Base-by-base conservation (phyloP, 2,888 invertebrate species). In the Andrena bicolor region DNA sequence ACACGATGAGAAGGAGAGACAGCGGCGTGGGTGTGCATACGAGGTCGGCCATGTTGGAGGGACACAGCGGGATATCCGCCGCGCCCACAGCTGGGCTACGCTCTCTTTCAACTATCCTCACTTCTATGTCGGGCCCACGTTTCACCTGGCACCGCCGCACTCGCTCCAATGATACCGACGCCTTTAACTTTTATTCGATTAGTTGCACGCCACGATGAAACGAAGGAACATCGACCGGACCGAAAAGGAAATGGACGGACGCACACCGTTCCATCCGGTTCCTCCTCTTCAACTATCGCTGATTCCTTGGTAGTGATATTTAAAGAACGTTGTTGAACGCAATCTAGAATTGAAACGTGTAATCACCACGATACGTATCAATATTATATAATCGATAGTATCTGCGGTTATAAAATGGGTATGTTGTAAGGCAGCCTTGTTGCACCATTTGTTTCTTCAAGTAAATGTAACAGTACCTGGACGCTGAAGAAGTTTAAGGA, bases 21-120 rank as follows among this genome's bases (percentile, higher is more conserved):
- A 68, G 60, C 41, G 60, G 87, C 88, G 92, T 92, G 91, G 92
- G 92, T 91, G 92, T 90, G 89, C 87, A 82, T 86, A 86, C 79
- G 86, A 83, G 72, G 88, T 86, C 92, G 90, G 92, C 92, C 92
- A 92, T 93, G 86, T 90, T 93, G 91, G 85, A 76, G 76, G 80
- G 87, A 88, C 91, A 72, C 93, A 91, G 91, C 92, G 90, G 92
- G 92, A 89, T 88, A 90, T 86, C 90, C 90, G 90, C 92, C 90
- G 92, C 92, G 91, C 92, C 92, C 92, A 92, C 91, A 87, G 88
- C 61, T 77, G 82, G 71, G 69, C 77, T 61, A n/a, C 76, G 69
- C 66, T 83, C 76, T 76, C 64, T 60, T 74, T n/a, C 41, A 64
- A 65, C 63, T 71, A 77, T 32, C 16, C 60, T 58, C 20, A 13